Evolutionary conservation across 2,888 invertebrate genomes (phyloP).

Genomic region (Polia nebulosa): DNA sequence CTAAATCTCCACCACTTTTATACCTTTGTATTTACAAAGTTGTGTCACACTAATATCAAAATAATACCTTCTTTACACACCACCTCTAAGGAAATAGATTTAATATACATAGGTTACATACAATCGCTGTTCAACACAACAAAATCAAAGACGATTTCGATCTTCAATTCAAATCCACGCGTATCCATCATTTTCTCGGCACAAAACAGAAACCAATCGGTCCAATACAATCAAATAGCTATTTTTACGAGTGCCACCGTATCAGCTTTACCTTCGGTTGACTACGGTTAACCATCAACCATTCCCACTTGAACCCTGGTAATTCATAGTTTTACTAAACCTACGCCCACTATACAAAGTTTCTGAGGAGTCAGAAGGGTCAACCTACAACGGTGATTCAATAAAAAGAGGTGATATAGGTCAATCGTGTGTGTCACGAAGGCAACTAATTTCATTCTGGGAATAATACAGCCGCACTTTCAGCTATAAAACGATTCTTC

Average conservation of each 20-base stretch:
- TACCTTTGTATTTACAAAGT: no score
- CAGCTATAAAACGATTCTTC: constrained; percentile 83
- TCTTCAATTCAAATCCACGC: constrained; percentile 57
- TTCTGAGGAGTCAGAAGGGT: constrained; percentile 66
- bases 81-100: not conserved
- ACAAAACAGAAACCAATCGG: constrained; percentile 67
- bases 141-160: constrained; percentile 39
- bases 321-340: constrained; percentile 61
- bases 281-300: constrained; percentile 65
- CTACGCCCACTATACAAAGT: constrained; percentile 40
- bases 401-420: constrained; percentile 81
- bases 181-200: constrained; percentile 61
- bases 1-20: not conserved
- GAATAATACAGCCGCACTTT: constrained; percentile 80
- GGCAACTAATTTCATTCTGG: constrained; percentile 76
- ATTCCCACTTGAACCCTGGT: constrained; percentile 61
- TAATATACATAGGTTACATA: not conserved
- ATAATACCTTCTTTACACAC: not conserved
- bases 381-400: constrained; percentile 71
- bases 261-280: constrained; percentile 68
- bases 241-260: constrained; percentile 70
- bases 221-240: constrained; percentile 67
- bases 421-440: constrained; percentile 84
- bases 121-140: constrained; percentile 17
- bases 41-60: constrained; percentile 6